A percentile compares a stretch with the other conserved stretches of the same genome.
These are phyloP conservation scores for Hipposideros larvatus DNA, from an alignment of 2,797 vertebrate genomes.

Conservation along the genomic window DNA sequence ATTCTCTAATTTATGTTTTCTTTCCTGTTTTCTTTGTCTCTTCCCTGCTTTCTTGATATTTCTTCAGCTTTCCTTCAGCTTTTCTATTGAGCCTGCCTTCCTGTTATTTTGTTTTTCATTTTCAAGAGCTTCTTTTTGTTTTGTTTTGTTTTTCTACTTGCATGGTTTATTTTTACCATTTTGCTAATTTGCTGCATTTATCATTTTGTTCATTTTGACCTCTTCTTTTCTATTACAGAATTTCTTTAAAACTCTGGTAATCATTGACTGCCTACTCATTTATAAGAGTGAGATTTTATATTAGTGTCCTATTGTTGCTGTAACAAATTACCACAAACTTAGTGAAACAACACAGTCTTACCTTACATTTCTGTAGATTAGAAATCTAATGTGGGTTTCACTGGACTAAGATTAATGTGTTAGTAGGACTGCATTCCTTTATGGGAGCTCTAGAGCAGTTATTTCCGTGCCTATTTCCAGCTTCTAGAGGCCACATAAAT, in stretches of 20 bases:
- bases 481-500: not conserved
- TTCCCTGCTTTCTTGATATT: not conserved
- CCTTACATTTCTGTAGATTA: not conserved
- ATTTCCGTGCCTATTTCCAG: not conserved
- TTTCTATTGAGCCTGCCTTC: not conserved
- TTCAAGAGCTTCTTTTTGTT: not conserved
- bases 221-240: not conserved
- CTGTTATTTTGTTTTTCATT: not conserved
- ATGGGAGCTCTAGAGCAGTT: not conserved
- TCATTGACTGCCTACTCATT: not conserved
- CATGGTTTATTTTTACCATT: not conserved
- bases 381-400: not conserved
- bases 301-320: not conserved
- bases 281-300: not conserved
- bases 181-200: not conserved
- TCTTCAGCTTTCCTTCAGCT: not conserved
- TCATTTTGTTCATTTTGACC: not conserved
- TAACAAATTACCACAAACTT: not conserved
- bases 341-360: not conserved
- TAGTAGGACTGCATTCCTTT: not conserved
- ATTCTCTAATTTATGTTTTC: not conserved
- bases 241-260: not conserved
- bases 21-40: not conserved
- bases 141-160: not conserved
- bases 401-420: not conserved